Base-by-base conservation (phyloP, 2,797 vertebrate genomes). In the Liasis olivaceus region DNA sequence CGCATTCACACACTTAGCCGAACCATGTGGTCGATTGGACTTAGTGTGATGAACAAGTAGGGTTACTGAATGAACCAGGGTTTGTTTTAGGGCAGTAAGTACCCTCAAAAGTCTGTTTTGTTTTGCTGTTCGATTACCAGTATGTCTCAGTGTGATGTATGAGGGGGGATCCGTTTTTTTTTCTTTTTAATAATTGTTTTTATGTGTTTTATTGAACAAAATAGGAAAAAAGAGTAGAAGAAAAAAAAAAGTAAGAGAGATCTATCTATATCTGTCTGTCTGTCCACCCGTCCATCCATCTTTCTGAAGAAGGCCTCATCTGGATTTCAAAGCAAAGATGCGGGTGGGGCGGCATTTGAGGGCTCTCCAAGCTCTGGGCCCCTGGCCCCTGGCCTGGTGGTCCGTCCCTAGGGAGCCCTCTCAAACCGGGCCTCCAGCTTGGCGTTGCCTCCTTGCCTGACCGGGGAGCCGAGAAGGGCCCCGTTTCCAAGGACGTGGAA, bases 281-380 rank as follows among this genome's bases (percentile, higher is more conserved):
- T 8, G 7, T 51, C 51, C 51, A 51, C 7, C 51, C 51, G 7
- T 51, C 51, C 51, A 51, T 51, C 51, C 51, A 51, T 51, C 51
- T 51, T 8, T 51, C 51, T 51, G 51, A 17, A 42, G 69, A 42
- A 31, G 69, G 22, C 17, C 69, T 42, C 31, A 77, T 6, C 17
- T 77, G 31, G 17, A 36, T 77, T 42, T 42, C 9, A 31, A 77
- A 42, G 42, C 9, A 9, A 22, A 77, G 69, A 42, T 11, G 17
- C 3, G 42, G 64, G 5, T 31, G 22, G 0, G 9, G 31, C 9
- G 0, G 69, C 17, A 7, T 8, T 3, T 15, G 7, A 1, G 15
- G 17, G 7, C 31, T 20, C 17, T 9, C 2, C 0, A 1, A 77
- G 15, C 31, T 20, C 6, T 22, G 2, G 51, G 31, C 31, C 31